Evolutionary conservation across 2,888 invertebrate species (phyloP).

Genomic region (Trichopria drosophilae): DNA sequence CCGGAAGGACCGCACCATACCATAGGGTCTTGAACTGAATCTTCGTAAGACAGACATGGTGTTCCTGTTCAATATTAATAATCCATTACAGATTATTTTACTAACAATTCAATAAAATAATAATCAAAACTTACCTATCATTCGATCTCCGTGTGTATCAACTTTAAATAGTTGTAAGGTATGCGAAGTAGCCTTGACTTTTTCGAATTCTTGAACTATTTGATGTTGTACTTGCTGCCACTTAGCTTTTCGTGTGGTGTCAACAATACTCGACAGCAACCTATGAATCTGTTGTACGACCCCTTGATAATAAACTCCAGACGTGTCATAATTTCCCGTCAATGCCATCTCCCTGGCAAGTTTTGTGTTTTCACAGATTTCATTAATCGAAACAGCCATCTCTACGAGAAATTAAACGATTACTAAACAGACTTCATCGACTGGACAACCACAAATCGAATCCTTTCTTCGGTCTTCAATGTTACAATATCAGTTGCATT

Average conservation of each 20-base stretch:
- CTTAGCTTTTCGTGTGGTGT: slow-evolving; percentile 80
- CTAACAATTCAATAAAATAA: slow-evolving; percentile 8
- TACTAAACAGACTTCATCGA: too few species aligned
- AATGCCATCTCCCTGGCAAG: slow-evolving; percentile 93
- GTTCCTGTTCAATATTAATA: slow-evolving; percentile 41
- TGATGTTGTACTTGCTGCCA: slow-evolving; percentile 92
- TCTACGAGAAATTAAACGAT: slow-evolving; percentile 41
- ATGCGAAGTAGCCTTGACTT: slow-evolving; percentile 80
- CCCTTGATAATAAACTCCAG: slow-evolving; percentile 90
- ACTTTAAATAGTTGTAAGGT: slow-evolving; percentile 77
- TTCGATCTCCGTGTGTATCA: slow-evolving; percentile 64
- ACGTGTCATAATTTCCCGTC: slow-evolving; percentile 93
- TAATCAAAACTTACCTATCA: slow-evolving; percentile 47
- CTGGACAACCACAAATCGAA: too few species aligned
- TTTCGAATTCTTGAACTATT: slow-evolving; percentile 86
- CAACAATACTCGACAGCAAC: slow-evolving; percentile 76
- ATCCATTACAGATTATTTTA: background rate
- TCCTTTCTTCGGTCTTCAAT: too few species aligned
- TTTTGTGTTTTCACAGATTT: slow-evolving; percentile 93
- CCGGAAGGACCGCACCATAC: slow-evolving; percentile 70
- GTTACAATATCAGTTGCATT: too few species aligned
- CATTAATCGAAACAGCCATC: slow-evolving; percentile 87
- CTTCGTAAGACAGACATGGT: slow-evolving; percentile 61
- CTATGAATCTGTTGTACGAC: slow-evolving; percentile 89
- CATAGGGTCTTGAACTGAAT: slow-evolving; percentile 75